These are phyloP conservation scores for Coleophora flavipennella DNA, from an alignment of 2,888 invertebrate genomes.

Conservation along the genomic window DNA sequence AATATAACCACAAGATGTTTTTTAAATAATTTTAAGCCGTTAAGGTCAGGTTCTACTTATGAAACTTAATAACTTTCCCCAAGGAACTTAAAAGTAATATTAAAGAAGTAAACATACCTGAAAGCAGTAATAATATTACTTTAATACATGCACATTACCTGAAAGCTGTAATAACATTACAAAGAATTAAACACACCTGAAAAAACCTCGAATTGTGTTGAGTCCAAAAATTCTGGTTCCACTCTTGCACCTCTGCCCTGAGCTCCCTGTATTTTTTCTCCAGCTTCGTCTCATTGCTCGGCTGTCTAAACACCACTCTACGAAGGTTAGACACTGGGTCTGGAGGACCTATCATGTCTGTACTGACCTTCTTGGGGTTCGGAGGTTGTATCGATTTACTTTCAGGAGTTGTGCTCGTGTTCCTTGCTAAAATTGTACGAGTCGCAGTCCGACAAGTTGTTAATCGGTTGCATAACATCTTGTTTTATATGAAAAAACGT, in stretches of 20 bases:
- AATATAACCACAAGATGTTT: too few relatives aligned
- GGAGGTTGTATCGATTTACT: conserved; percentile 45
- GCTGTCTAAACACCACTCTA: conserved; percentile 77
- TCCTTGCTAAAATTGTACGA: conserved; percentile 12
- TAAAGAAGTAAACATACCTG: not conserved
- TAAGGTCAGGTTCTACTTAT: too few relatives aligned
- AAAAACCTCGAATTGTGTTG: conserved; percentile 84
- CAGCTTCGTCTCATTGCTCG: conserved; percentile 76
- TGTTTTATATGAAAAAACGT: too few relatives aligned
- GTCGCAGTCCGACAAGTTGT: conserved; percentile 1
- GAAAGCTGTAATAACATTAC: too few relatives aligned
- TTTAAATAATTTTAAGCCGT: too few relatives aligned
- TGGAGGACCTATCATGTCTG: conserved; percentile 84
- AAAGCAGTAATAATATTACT: conserved; percentile 3
- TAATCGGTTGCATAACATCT: not conserved
- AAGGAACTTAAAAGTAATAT: too few relatives aligned
- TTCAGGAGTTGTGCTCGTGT: conserved; percentile 35
- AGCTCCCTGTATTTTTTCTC: conserved; percentile 77
- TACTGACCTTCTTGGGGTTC: conserved; percentile 48
- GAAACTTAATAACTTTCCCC: too few relatives aligned
- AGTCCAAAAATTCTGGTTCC: conserved; percentile 91
- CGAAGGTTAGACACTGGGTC: conserved; percentile 86
- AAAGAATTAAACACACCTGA: conserved; percentile 48
- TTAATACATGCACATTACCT: too few relatives aligned
- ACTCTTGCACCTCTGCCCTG: conserved; percentile 80